Percentiles rank a stretch among this genome's conserved stretches.
Evolutionary conservation across 1,140 invertebrate species (phyloP).

Genomic region (Papilio aristodemus): DNA sequence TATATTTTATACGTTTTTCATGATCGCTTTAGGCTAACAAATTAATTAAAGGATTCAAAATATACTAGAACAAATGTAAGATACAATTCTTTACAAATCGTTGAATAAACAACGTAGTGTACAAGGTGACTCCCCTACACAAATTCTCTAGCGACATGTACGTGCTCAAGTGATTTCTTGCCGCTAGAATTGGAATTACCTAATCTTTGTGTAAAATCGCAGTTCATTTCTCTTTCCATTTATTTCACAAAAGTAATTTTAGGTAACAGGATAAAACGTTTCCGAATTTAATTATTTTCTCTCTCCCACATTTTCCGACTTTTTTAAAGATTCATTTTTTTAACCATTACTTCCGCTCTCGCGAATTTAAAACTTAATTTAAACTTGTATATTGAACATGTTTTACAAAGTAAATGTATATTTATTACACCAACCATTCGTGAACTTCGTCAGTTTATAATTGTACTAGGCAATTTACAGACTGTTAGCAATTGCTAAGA

Average conservation of each 20-base stretch:
- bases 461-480: no score
- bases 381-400: not conserved
- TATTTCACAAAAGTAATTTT: constrained; percentile 37
- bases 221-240: constrained; percentile 48
- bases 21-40: not conserved
- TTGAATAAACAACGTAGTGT: constrained; percentile 28
- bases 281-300: constrained; percentile 32
- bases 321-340: constrained; percentile 13
- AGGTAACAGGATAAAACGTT: constrained; percentile 31
- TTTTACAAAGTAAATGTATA: no score
- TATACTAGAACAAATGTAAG: not conserved
- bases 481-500: no score
- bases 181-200: constrained; percentile 56
- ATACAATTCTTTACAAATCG: constrained; percentile 2
- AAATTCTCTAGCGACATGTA: constrained; percentile 55
- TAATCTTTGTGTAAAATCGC: constrained; percentile 54
- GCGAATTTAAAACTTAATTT: not conserved
- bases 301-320: constrained; percentile 5
- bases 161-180: constrained; percentile 67
- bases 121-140: constrained; percentile 40
- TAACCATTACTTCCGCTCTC: not conserved
- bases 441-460: no score
- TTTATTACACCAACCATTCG: no score
- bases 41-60: not conserved
- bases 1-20: not conserved